Percentiles rank a stretch among this genome's conserved stretches.
These are phyloP conservation scores for Scortum barcoo DNA, from an alignment of 2,113 vertebrate species.

Conservation along the genomic window DNA sequence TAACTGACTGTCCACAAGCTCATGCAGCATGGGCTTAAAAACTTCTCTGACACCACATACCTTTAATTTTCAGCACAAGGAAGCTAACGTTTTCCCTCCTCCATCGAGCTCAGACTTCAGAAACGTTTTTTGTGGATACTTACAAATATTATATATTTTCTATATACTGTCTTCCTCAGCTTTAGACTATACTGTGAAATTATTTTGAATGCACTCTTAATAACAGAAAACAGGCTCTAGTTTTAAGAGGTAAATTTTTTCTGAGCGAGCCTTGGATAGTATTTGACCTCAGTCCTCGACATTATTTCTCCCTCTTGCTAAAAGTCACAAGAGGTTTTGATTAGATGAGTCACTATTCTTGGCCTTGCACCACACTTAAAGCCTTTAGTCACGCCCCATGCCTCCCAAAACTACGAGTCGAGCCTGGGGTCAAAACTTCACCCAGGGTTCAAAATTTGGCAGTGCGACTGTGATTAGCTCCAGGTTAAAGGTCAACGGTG, in stretches of 20 bases:
- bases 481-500: slow-evolving; percentile 68
- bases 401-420: background rate
- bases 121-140: slow-evolving; percentile 40
- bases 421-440: slow-evolving; percentile 48
- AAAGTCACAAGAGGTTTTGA: slow-evolving; percentile 54
- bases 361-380: slow-evolving; percentile 25
- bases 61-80: slow-evolving; percentile 67
- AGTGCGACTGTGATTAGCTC: slow-evolving; percentile 48
- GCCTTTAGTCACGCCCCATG: slow-evolving; percentile 28
- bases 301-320: slow-evolving; percentile 38
- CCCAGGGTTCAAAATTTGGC: slow-evolving; percentile 39
- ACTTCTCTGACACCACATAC: slow-evolving; percentile 41
- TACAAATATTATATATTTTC: slow-evolving; percentile 48
- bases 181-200: slow-evolving; percentile 82
- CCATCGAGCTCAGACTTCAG: slow-evolving; percentile 44
- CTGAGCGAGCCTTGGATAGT: slow-evolving; percentile 11
- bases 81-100: slow-evolving; percentile 64
- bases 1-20: slow-evolving; percentile 63
- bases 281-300: slow-evolving; percentile 40
- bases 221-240: slow-evolving; percentile 27
- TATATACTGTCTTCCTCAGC: slow-evolving; percentile 59
- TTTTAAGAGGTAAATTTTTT: slow-evolving; percentile 37
- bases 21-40: slow-evolving; percentile 52
- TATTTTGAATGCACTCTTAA: slow-evolving; percentile 75
- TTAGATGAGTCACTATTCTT: slow-evolving; percentile 46